phyloP scores from a whole-genome alignment of 2,797 vertebrate genomes.

The Telmatherina bonti region DNA sequence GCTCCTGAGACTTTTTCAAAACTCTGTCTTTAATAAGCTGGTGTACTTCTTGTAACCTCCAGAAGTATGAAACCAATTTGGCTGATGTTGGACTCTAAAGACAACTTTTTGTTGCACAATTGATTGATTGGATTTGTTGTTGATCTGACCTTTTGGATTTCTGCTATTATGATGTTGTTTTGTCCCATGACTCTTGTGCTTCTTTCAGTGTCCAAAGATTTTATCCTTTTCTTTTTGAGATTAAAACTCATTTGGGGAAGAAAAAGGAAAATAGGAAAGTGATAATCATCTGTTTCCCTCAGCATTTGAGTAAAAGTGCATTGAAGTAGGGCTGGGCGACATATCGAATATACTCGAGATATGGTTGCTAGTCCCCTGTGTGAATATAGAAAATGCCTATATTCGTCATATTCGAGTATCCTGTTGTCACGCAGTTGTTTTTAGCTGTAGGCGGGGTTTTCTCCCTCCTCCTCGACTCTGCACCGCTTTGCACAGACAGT shows the following conservation, averaged over 20 bases:
- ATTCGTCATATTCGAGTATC: no score
- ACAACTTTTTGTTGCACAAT: neutral
- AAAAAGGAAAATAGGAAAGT: neutral
- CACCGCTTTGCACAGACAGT: no score
- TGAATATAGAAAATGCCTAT: no score
- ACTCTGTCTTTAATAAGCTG: neutral
- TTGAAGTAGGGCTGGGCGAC: no score
- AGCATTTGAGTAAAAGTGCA: conserved; percentile 1
- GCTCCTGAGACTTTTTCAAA: conserved; percentile 5
- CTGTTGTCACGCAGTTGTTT: no score
- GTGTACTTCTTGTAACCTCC: neutral
- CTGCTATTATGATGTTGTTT: conserved; percentile 6
- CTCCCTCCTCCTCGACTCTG: no score
- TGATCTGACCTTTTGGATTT: conserved; percentile 4
- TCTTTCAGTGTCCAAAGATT: neutral
- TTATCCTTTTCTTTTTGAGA: neutral
- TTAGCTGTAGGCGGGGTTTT: no score
- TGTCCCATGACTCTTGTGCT: neutral
- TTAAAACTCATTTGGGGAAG: neutral
- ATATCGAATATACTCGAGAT: no score
- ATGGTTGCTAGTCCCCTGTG: no score
- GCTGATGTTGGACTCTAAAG: neutral
- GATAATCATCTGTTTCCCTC: neutral
- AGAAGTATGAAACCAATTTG: neutral
- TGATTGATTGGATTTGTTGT: conserved; percentile 12